These are phyloP conservation scores for Trissolcus basalis DNA, from an alignment of 1,140 invertebrate genomes.

Conservation along the genomic window DNA sequence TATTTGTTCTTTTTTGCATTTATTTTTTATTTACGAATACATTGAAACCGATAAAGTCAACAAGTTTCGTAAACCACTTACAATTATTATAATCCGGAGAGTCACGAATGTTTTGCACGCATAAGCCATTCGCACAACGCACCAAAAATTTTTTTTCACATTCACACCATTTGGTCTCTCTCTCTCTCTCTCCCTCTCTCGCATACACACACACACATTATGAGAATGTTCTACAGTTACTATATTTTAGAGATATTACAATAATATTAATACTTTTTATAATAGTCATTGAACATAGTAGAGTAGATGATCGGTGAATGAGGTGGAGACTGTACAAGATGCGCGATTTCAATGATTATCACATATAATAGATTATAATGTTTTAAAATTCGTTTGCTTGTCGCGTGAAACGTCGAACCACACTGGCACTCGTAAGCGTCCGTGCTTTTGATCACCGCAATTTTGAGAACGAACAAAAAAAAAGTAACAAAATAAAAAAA, in stretches of 20 bases:
- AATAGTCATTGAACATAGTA: constrained; percentile 74
- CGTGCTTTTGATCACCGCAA: constrained; percentile 32
- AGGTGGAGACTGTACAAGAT: constrained; percentile 76
- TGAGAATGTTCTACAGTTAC: constrained; percentile 73
- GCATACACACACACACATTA: constrained; percentile 27
- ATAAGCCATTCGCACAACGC: not conserved
- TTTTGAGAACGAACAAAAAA: too few relatives aligned
- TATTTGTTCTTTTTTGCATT: constrained; percentile 40
- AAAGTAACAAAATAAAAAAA: too few relatives aligned
- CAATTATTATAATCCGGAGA: constrained; percentile 50
- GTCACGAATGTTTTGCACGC: constrained; percentile 56
- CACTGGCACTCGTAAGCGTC: constrained; percentile 46
- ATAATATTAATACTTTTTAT: constrained; percentile 74
- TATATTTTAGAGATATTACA: constrained; percentile 73
- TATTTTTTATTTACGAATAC: constrained; percentile 1
- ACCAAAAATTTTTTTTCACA: constrained; percentile 46
- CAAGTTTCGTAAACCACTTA: constrained; percentile 5
- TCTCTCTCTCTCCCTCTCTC: constrained; percentile 2
- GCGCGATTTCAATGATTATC: constrained; percentile 77
- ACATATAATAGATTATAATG: constrained; percentile 76
- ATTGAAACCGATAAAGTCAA: constrained; percentile 4
- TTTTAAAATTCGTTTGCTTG: constrained; percentile 56
- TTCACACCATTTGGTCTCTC: constrained; percentile 9
- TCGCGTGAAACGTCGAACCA: constrained; percentile 44
- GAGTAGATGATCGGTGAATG: constrained; percentile 77